Evolutionary conservation across 2,888 invertebrate genomes (phyloP).

Genomic region (Galeopsomyia nigrocyanea): DNA sequence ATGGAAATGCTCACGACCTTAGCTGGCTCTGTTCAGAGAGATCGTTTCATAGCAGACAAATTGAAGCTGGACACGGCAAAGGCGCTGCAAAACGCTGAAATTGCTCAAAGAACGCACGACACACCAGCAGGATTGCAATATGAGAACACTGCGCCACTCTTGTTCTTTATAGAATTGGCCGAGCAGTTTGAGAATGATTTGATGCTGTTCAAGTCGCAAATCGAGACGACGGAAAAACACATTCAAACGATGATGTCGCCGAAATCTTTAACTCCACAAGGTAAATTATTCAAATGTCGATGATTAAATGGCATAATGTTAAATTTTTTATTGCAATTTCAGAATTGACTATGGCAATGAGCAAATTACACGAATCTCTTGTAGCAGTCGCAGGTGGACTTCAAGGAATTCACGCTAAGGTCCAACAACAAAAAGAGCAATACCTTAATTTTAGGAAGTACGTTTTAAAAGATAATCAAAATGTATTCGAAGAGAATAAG

Average conservation of each 20-base stretch:
- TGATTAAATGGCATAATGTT: slow-evolving; percentile 7
- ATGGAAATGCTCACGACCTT: slow-evolving; percentile 74
- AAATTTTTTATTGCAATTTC: slow-evolving; percentile 54
- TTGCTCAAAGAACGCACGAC: slow-evolving; percentile 84
- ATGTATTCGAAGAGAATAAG: slow-evolving; percentile 77
- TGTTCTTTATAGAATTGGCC: slow-evolving; percentile 79
- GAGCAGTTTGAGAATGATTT: slow-evolving; percentile 80
- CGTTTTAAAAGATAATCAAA: slow-evolving; percentile 81
- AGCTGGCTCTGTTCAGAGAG: slow-evolving; percentile 75
- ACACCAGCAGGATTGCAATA: slow-evolving; percentile 82
- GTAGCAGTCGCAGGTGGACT: slow-evolving; percentile 89
- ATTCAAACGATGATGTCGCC: slow-evolving; percentile 78
- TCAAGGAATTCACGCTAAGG: slow-evolving; percentile 83
- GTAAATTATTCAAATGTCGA: slow-evolving; percentile 62
- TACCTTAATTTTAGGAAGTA: slow-evolving; percentile 86
- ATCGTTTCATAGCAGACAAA: slow-evolving; percentile 74
- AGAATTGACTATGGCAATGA: slow-evolving; percentile 85
- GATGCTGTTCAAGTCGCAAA: slow-evolving; percentile 78
- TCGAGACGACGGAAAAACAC: slow-evolving; percentile 81
- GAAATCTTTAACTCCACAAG: slow-evolving; percentile 77
- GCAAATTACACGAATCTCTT: slow-evolving; percentile 87
- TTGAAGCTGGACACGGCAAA: slow-evolving; percentile 81
- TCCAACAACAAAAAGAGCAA: slow-evolving; percentile 87
- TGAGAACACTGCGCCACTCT: slow-evolving; percentile 80
- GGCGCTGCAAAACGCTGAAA: slow-evolving; percentile 81